Percentiles rank a stretch among this genome's conserved stretches.
These are phyloP conservation scores for Gambelia wislizenii DNA, from an alignment of 2,797 vertebrate species.

Conservation along the genomic window DNA sequence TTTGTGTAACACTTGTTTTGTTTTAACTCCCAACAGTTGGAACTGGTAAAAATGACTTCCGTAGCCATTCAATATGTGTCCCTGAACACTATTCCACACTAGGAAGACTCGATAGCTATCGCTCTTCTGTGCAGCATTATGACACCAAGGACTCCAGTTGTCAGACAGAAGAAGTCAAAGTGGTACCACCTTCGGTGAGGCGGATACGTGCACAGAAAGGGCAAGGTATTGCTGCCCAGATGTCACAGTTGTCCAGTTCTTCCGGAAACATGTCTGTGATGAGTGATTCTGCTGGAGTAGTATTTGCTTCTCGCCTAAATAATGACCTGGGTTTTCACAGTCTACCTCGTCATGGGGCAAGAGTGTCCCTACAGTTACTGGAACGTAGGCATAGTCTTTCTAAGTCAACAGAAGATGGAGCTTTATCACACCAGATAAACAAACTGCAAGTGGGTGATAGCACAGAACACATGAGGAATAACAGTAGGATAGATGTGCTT, in stretches of 20 bases:
- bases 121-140: slow-evolving; percentile 79
- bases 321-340: slow-evolving; percentile 90
- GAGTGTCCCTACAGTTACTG: slow-evolving; percentile 86
- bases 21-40: slow-evolving; percentile 80
- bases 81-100: slow-evolving; percentile 91
- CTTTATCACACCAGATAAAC: slow-evolving; percentile 79
- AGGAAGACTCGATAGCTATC: slow-evolving; percentile 85
- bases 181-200: slow-evolving; percentile 94
- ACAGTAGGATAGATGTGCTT: slow-evolving; percentile 73
- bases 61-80: slow-evolving; percentile 88
- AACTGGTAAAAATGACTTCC: slow-evolving; percentile 83
- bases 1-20: slow-evolving; percentile 64
- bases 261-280: slow-evolving; percentile 91
- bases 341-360: slow-evolving; percentile 87
- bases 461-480: slow-evolving; percentile 82
- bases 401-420: slow-evolving; percentile 78
- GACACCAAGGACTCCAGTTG: slow-evolving; percentile 92
- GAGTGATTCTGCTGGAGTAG: slow-evolving; percentile 83
- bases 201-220: slow-evolving; percentile 95
- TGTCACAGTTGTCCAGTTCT: slow-evolving; percentile 90
- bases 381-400: slow-evolving; percentile 82
- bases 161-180: slow-evolving; percentile 93
- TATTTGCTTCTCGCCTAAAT: slow-evolving; percentile 81
- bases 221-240: slow-evolving; percentile 94
- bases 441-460: slow-evolving; percentile 85